Evolutionary conservation across 1,140 invertebrate species (phyloP).

Genomic region (Lethrus apterus): DNA sequence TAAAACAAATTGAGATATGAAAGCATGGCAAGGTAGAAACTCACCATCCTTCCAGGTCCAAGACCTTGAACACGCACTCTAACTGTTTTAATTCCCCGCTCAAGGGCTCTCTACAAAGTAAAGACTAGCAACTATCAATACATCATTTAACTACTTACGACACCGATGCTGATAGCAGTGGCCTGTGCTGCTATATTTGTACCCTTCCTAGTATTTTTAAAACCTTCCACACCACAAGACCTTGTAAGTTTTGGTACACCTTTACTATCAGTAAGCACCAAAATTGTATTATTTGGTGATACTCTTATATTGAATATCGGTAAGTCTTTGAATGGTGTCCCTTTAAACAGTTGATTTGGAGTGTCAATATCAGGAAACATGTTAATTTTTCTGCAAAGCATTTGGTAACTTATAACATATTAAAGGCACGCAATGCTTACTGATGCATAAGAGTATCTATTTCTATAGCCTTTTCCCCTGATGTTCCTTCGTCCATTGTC

Average conservation of each 20-base stretch:
- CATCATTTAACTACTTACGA: constrained; percentile 45
- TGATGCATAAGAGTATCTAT: constrained; percentile 47
- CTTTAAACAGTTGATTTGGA: constrained; percentile 66
- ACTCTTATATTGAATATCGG: constrained; percentile 77
- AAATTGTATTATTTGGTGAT: constrained; percentile 80
- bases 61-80: constrained; percentile 70
- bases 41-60: constrained; percentile 81
- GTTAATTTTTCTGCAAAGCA: constrained; percentile 52
- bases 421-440: constrained; percentile 22
- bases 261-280: constrained; percentile 61
- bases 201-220: constrained; percentile 89
- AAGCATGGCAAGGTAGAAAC: constrained; percentile 18
- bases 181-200: constrained; percentile 95
- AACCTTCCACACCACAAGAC: constrained; percentile 85
- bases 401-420: constrained; percentile 8
- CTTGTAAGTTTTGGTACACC: constrained; percentile 53
- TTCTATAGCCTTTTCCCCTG: constrained; percentile 54
- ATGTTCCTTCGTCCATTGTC: constrained; percentile 56
- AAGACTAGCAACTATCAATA: background rate
- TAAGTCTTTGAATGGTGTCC: constrained; percentile 67
- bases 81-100: constrained; percentile 64
- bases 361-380: constrained; percentile 69
- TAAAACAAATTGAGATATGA: constrained; percentile 24
- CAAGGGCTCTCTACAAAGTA: constrained; percentile 61
- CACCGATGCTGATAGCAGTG: constrained; percentile 70